Conservation (phyloP, 2,113 vertebrate genomes). For the Cervus canadensis region DNA sequence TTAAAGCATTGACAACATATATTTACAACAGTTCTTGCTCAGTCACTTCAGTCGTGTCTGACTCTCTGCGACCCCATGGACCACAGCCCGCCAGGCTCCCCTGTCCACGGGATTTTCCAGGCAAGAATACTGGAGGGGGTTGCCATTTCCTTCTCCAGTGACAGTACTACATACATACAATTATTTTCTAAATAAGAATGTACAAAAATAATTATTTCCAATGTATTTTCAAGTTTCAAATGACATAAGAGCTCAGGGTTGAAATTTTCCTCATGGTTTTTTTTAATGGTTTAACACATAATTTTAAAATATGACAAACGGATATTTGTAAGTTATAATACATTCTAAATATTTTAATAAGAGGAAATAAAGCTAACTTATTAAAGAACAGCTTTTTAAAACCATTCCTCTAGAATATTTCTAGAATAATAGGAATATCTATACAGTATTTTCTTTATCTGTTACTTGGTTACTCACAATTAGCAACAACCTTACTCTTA, state of each 20-base stretch:
- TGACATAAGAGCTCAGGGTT: background rate
- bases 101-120: background rate
- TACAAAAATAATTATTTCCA: constrained; percentile 15
- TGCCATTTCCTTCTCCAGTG: background rate
- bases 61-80: background rate
- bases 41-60: background rate
- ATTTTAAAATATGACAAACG: background rate
- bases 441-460: background rate
- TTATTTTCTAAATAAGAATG: background rate
- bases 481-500: background rate
- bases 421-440: background rate
- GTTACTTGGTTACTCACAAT: background rate
- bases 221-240: background rate
- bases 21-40: background rate
- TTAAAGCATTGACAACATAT: constrained; percentile 1
- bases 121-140: background rate
- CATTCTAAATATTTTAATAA: constrained; percentile 10
- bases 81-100: background rate
- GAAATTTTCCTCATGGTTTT: background rate
- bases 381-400: background rate
- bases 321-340: background rate
- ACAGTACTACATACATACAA: background rate
- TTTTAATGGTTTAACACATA: background rate
- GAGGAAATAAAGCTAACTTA: background rate
- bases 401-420: background rate